Percentiles rank a stretch among this genome's conserved stretches.
Conservation (phyloP, 2,888 invertebrate genomes). For the Silvanus unidentatus region DNA sequence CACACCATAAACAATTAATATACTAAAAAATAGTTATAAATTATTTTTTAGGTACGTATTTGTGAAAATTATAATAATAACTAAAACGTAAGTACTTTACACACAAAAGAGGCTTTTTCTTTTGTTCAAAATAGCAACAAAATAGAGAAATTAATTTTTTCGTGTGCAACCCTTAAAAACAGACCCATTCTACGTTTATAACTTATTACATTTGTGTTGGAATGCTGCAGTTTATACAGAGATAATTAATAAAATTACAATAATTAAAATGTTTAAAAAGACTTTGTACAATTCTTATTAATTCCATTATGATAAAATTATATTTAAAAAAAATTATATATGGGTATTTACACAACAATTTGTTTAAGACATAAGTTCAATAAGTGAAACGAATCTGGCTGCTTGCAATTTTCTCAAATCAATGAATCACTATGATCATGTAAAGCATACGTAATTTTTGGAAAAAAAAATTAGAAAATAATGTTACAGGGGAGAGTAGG, state of each 20-base stretch:
- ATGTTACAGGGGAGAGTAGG: conserved; percentile 17
- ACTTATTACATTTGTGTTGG: conserved; percentile 15
- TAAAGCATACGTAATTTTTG: too few relatives aligned
- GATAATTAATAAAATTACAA: conserved; percentile 28
- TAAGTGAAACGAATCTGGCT: too few relatives aligned
- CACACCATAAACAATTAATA: conserved; percentile 7
- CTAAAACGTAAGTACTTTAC: too few relatives aligned
- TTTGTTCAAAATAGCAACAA: conserved; percentile 27
- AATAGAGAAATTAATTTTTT: conserved; percentile 5
- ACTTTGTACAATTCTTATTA: conserved; percentile 34
- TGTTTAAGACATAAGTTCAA: too few relatives aligned
- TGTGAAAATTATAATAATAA: too few relatives aligned
- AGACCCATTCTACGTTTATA: conserved; percentile 4
- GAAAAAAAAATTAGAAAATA: conserved; percentile 18
- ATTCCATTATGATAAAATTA: conserved; percentile 11
- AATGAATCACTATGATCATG: too few relatives aligned
- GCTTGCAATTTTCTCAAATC: conserved; percentile 9
- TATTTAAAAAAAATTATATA: too few relatives aligned
- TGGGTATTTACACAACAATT: conserved; percentile 1
- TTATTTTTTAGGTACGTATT: too few relatives aligned
- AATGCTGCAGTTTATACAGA: conserved; percentile 28
- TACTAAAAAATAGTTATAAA: conserved; percentile 6
- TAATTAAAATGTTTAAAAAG: neutral
- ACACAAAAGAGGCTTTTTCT: neutral
- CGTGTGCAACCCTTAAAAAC: too few relatives aligned